Percentiles rank a stretch among this genome's conserved stretches.
Conservation (phyloP, 2,888 invertebrate genomes). For the Aporophyla lueneburgensis region DNA sequence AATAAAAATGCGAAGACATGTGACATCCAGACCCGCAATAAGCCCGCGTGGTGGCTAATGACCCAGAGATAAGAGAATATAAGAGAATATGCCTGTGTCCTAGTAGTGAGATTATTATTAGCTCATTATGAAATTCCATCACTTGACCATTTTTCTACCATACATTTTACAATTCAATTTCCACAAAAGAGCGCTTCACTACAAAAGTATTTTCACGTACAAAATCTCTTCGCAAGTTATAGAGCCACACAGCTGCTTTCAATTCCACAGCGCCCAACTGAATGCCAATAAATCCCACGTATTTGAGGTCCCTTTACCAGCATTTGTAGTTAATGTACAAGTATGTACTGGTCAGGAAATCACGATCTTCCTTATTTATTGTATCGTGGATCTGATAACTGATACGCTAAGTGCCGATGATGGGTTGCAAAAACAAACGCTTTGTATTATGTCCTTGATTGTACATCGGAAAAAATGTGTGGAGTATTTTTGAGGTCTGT, state of each 20-base stretch:
- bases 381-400: constrained; percentile 75
- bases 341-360: constrained; percentile 66
- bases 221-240: constrained; percentile 13
- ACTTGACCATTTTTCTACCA: no score
- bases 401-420: constrained; percentile 69
- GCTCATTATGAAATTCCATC: no score
- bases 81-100: no score
- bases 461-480: constrained; percentile 48
- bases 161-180: not conserved
- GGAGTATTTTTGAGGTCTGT: constrained; percentile 14
- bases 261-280: constrained; percentile 18
- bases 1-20: no score
- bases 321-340: constrained; percentile 39
- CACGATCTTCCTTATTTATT: constrained; percentile 73
- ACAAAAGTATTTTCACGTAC: not conserved
- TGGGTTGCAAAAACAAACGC: constrained; percentile 64
- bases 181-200: not conserved
- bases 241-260: not conserved
- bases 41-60: no score
- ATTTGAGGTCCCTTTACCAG: constrained; percentile 37
- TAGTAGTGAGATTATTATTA: no score
- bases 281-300: constrained; percentile 48
- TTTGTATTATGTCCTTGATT: constrained; percentile 58
- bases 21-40: no score
- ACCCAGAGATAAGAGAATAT: no score